Evolutionary conservation across 1,140 invertebrate genomes (phyloP).

Genomic region (Tetraneura akinire): DNA sequence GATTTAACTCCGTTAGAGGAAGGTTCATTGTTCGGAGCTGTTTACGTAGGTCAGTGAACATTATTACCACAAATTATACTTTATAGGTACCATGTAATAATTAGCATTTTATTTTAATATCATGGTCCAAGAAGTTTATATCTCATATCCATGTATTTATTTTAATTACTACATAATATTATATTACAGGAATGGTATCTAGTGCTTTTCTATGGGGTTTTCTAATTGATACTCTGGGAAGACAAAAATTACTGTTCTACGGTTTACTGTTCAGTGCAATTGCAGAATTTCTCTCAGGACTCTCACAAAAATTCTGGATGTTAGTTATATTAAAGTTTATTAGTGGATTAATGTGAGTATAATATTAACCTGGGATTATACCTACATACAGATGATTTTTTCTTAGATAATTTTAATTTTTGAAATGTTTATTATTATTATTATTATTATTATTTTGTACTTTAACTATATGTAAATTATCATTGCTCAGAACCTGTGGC

Average conservation of each 20-base stretch:
- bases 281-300: slow-evolving; percentile 67
- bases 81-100: no score
- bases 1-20: slow-evolving; percentile 67
- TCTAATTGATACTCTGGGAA: slow-evolving; percentile 74
- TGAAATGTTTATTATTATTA: no score
- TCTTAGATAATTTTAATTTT: no score
- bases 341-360: slow-evolving; percentile 57
- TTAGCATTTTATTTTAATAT: no score
- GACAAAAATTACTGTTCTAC: slow-evolving; percentile 69
- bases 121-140: no score
- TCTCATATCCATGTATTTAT: no score
- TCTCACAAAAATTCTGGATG: slow-evolving; percentile 72
- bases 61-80: no score
- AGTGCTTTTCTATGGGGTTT: slow-evolving; percentile 82
- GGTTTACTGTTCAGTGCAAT: slow-evolving; percentile 73
- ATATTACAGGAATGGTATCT: slow-evolving; percentile 71
- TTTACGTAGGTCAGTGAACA: slow-evolving; percentile 69
- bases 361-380: not conserved
- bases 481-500: slow-evolving; percentile 67
- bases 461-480: slow-evolving; percentile 49
- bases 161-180: no score
- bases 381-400: no score
- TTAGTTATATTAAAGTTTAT: slow-evolving; percentile 72
- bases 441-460: no score
- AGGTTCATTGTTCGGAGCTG: slow-evolving; percentile 68